A percentile compares a stretch with the other conserved stretches of the same genome.
phyloP scores from a whole-genome alignment of 2,888 invertebrate species.

The Caradrina kadenii region DNA sequence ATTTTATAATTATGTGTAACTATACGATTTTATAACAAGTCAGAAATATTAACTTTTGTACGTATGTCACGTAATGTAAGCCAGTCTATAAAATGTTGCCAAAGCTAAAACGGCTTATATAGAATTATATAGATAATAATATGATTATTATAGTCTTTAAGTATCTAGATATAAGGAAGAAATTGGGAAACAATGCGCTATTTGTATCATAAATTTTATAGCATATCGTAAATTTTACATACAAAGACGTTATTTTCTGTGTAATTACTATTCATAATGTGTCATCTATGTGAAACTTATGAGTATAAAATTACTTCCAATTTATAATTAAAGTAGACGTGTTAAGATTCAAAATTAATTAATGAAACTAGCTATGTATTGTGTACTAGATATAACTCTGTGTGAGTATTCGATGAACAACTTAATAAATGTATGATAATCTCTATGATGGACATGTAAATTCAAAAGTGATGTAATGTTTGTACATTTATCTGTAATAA shows the following conservation, averaged over 20 bases:
- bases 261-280: constrained; percentile 54
- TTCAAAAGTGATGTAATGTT: constrained; percentile 58
- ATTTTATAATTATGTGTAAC: constrained; percentile 43
- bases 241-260: constrained; percentile 55
- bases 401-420: constrained; percentile 48
- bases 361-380: constrained; percentile 51
- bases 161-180: constrained; percentile 66
- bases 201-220: constrained; percentile 83
- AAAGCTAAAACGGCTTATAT: constrained; percentile 63
- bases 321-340: constrained; percentile 43
- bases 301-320: constrained; percentile 47
- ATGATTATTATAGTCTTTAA: constrained; percentile 56
- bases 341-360: constrained; percentile 42
- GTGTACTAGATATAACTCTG: constrained; percentile 46
- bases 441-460: constrained; percentile 47
- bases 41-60: constrained; percentile 50
- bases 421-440: constrained; percentile 44
- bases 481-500: constrained; percentile 67
- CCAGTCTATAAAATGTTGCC: constrained; percentile 66
- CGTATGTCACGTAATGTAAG: constrained; percentile 54
- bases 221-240: constrained; percentile 78
- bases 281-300: constrained; percentile 54
- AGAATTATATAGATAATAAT: constrained; percentile 29
- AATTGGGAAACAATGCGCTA: constrained; percentile 90
- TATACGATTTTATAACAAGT: constrained; percentile 50